Evolutionary conservation across 2,113 vertebrate species (phyloP), one percentile per base, ranked within the genome.

Genomic region (Triplophysa rosa): DNA sequence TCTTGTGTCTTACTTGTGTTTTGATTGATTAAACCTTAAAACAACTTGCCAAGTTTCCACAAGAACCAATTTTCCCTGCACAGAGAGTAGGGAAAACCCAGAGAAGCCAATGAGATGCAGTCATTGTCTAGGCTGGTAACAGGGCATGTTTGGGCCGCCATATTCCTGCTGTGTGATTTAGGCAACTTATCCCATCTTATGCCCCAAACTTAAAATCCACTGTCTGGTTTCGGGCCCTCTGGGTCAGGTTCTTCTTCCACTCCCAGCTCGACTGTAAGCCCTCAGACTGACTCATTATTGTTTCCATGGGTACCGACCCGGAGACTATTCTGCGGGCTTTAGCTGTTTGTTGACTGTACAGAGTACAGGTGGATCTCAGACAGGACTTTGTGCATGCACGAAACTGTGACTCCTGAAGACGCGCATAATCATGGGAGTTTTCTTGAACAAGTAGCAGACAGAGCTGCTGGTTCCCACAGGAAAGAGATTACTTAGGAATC

Each of bases 391-490:
- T 54, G 37, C 65, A 37, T 45, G 67, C 52, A 40, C 1, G 26
- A 11, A 70, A 56, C 67, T 9, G n/a, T 75, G 52, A 67, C 42
- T 78, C 58, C n/a, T 5, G 45, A 29, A 68, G 24, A 58, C n/a
- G 26, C 37, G 42, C 63, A 19, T 61, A 23, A 65, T 12, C 66
- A 83, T 72, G 80, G 70, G 70, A 70, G 71, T 85, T 86, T 90
- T 87, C 87, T 84, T 82, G 83, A 86, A 85, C 88, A 87, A 87
- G 89, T 89, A 87, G 83, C 87, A 90, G 90, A 86, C 89, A 66
- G 86, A 84, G 77, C 84, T 80, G 83, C 84, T 89, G 86, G 88
- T 90, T 92, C 91, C 90, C 89, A 91, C 88, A 91, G 89, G 87
- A 90, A 85, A 80, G 40, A 82, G 87, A 90, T 89, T 87, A 91